phyloP scores from a whole-genome alignment of 2,797 vertebrate genomes.

The Sitta carolinensis region DNA sequence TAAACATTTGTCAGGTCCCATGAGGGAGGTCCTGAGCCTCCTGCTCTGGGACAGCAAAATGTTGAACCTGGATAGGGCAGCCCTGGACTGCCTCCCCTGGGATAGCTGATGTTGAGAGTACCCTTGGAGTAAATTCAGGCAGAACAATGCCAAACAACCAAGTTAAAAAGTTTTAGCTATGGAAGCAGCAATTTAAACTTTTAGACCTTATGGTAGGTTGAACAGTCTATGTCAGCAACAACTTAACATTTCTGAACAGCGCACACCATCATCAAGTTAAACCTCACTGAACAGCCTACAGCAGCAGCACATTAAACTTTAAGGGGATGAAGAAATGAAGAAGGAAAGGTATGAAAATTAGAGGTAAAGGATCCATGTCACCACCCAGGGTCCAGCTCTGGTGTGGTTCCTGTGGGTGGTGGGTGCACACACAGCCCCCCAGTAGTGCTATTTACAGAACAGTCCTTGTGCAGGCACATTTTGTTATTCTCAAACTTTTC shows the following conservation, averaged over 20 bases:
- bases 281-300: not conserved
- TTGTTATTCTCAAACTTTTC: not conserved
- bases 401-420: rapidly evolving
- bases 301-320: not conserved
- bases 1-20: not conserved
- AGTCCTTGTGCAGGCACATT: not conserved
- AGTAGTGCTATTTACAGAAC: not conserved
- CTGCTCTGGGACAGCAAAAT: not conserved
- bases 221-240: not conserved
- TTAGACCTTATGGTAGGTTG: not conserved
- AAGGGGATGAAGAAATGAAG: not conserved
- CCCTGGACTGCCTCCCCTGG: not conserved
- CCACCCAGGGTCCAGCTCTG: too few relatives aligned
- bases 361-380: not conserved
- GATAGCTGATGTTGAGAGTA: not conserved
- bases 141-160: not conserved
- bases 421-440: not conserved
- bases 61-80: not conserved
- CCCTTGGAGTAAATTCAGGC: not conserved
- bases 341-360: not conserved
- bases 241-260: not conserved
- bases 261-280: rapidly evolving
- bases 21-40: not conserved
- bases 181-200: not conserved
- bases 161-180: not conserved